Conservation (phyloP, 1,140 invertebrate genomes). For the Antheraea pernyi region DNA sequence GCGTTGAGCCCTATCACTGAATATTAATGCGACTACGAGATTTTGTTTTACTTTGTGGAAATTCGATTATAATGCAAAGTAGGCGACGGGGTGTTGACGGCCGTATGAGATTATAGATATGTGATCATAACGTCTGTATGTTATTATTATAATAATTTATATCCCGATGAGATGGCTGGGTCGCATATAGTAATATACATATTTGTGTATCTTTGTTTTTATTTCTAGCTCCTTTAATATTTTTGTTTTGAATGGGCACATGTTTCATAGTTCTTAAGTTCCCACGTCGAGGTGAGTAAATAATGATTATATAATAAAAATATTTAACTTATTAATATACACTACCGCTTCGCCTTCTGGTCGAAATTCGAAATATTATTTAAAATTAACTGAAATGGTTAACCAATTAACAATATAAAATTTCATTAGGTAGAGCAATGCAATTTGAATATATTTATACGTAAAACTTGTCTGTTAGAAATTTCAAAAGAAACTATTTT, state of each 20-base stretch:
- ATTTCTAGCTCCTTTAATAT: not conserved
- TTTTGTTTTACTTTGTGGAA: slow-evolving; percentile 76
- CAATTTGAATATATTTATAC: too few relatives aligned
- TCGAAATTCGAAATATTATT: too few relatives aligned
- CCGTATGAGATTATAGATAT: slow-evolving; percentile 26
- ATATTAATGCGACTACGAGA: slow-evolving; percentile 72
- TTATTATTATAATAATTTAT: not conserved
- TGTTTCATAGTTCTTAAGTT: not conserved
- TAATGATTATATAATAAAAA: too few relatives aligned
- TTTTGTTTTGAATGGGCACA: not conserved
- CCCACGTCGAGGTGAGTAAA: too few relatives aligned
- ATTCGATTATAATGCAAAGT: slow-evolving; percentile 77
- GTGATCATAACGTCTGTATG: not conserved
- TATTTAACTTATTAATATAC: too few relatives aligned
- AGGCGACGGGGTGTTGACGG: slow-evolving; percentile 39
- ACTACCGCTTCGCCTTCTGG: too few relatives aligned
- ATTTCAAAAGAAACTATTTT: too few relatives aligned
- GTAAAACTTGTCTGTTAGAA: too few relatives aligned
- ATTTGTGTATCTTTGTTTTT: not conserved
- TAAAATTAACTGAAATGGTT: too few relatives aligned
- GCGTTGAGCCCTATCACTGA: slow-evolving; percentile 72
- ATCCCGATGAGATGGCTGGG: not conserved
- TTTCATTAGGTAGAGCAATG: too few relatives aligned
- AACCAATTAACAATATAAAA: too few relatives aligned
- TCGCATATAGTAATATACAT: too few relatives aligned